A percentile compares a stretch with the other conserved stretches of the same genome.
These are phyloP conservation scores for Danio choprae DNA, from an alignment of 2,797 vertebrate genomes.

Conservation along the genomic window DNA sequence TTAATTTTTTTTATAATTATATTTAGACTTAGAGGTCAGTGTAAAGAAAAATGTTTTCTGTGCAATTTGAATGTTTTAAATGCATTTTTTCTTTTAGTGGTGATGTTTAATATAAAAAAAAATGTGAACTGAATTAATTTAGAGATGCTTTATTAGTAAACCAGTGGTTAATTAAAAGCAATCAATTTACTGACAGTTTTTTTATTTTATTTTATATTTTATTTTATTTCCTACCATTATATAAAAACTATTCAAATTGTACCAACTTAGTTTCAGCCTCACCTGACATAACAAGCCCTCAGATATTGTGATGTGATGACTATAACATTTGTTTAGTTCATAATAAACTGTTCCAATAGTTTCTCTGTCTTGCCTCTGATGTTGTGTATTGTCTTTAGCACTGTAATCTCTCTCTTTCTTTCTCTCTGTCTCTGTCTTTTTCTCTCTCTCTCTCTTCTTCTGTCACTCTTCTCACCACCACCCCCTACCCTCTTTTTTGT, in stretches of 20 bases:
- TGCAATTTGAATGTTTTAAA: too few species aligned
- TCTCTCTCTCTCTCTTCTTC: conserved; percentile 18
- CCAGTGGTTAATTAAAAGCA: too few species aligned
- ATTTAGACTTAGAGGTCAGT: too few species aligned
- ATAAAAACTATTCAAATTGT: not conserved
- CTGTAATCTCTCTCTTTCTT: not conserved
- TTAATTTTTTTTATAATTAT: too few species aligned
- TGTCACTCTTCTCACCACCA: not conserved
- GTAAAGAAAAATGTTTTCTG: too few species aligned
- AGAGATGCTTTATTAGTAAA: too few species aligned
- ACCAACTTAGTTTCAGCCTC: not conserved
- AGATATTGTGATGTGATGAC: not conserved
- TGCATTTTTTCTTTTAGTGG: too few species aligned
- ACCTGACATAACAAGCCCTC: not conserved
- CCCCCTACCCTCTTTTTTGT: conserved; percentile 31
- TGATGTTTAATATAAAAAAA: too few species aligned
- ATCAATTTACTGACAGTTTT: too few species aligned
- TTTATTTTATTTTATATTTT: too few species aligned
- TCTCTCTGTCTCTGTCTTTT: not conserved
- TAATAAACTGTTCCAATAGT: conserved; percentile 1
- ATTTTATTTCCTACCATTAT: too few species aligned
- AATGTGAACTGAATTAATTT: too few species aligned
- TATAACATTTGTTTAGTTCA: not conserved
- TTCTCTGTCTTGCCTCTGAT: not conserved
- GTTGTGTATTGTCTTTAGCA: conserved; percentile 14